phyloP scores from a whole-genome alignment of 2,113 vertebrate species.

The Eclectus roratus region DNA sequence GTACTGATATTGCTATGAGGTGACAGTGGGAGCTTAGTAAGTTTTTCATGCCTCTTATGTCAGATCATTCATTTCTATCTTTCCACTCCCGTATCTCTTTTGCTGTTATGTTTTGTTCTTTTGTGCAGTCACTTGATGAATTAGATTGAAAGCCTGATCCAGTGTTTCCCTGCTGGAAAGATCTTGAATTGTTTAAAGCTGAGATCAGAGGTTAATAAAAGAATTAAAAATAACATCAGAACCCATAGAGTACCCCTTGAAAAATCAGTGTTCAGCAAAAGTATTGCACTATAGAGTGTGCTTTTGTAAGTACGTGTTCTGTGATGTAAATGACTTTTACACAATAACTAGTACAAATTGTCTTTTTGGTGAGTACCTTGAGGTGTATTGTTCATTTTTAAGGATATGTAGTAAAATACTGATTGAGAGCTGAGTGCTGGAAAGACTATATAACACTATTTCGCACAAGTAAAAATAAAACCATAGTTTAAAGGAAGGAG shows the following conservation, averaged over 20 bases:
- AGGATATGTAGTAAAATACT: neutral
- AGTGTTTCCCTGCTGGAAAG: neutral
- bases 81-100: neutral
- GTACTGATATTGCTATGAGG: neutral
- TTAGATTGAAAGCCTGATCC: neutral
- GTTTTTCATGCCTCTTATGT: neutral
- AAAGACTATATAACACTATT: neutral
- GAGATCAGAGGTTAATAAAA: neutral
- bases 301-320: neutral
- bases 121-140: neutral
- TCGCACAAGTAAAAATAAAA: neutral
- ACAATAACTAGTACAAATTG: neutral
- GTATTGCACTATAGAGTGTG: neutral
- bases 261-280: neutral
- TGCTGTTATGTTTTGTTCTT: neutral
- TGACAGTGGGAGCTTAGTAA: neutral
- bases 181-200: conserved; percentile 2
- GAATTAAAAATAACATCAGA: conserved; percentile 8
- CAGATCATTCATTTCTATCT: neutral
- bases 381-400: neutral
- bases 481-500: neutral
- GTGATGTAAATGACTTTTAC: neutral
- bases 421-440: neutral
- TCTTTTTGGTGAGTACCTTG: neutral
- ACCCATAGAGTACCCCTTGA: neutral